phyloP scores from a whole-genome alignment of 1,140 invertebrate genomes.

The Ips typographus region DNA sequence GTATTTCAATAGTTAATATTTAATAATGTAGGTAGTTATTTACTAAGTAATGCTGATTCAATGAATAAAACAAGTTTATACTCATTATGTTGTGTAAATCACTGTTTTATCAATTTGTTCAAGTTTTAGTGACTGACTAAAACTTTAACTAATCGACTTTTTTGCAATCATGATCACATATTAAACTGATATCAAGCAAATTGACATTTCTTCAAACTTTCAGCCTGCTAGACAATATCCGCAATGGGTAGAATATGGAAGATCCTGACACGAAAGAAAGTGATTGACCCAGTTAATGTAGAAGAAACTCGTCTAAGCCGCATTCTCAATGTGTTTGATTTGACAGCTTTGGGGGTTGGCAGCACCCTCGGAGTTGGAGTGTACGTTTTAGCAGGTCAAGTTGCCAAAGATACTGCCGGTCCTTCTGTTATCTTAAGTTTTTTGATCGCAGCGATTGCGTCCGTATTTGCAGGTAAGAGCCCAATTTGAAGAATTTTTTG shows the following conservation, averaged over 20 bases:
- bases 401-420: conserved; percentile 76
- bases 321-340: conserved; percentile 72
- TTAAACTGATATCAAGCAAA: too few relatives aligned
- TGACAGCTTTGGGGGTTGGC: conserved; percentile 79
- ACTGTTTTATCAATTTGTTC: too few relatives aligned
- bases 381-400: conserved; percentile 83
- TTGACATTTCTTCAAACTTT: too few relatives aligned
- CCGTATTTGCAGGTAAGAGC: conserved; percentile 74
- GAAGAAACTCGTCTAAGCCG: conserved; percentile 61
- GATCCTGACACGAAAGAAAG: conserved; percentile 58
- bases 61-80: too few relatives aligned
- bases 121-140: too few relatives aligned
- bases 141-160: too few relatives aligned
- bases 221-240: background rate
- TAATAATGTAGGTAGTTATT: too few relatives aligned
- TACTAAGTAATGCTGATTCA: too few relatives aligned
- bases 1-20: too few relatives aligned
- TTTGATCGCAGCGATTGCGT: conserved; percentile 80
- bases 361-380: conserved; percentile 86
- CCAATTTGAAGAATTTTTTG: background rate
- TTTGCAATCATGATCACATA: too few relatives aligned
- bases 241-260: conserved; percentile 46
- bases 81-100: too few relatives aligned
- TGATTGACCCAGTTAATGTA: conserved; percentile 48
- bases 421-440: conserved; percentile 83